These are phyloP conservation scores for Drosophila bocqueti DNA, from an alignment of 1,140 invertebrate genomes.

Conservation along the genomic window DNA sequence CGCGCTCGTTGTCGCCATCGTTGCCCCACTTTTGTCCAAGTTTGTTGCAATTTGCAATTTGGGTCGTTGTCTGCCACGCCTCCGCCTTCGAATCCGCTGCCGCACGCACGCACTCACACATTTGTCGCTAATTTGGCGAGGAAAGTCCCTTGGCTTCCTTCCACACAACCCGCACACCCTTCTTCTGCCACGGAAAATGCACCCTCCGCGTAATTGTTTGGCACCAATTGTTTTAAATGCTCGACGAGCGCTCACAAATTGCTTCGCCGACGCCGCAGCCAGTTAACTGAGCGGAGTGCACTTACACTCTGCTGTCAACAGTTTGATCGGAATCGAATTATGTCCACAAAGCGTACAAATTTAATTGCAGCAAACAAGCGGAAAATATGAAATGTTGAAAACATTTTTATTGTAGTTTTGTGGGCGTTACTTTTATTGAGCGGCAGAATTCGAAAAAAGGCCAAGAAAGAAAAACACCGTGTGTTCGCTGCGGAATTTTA, in stretches of 20 bases:
- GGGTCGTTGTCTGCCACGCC: constrained; percentile 50
- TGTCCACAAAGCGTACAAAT: not conserved
- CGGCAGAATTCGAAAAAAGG: too few species aligned
- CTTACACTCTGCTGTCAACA: constrained; percentile 40
- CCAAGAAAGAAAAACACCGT: too few species aligned
- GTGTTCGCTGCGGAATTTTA: too few species aligned
- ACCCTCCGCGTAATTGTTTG: constrained; percentile 68
- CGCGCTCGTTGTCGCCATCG: constrained; percentile 56
- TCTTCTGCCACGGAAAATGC: not conserved
- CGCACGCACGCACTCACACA: constrained; percentile 36
- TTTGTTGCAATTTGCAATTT: constrained; percentile 80
- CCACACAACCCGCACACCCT: constrained; percentile 7
- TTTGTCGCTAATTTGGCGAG: constrained; percentile 75
- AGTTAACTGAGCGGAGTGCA: constrained; percentile 49
- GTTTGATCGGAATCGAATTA: constrained; percentile 30
- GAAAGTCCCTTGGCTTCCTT: constrained; percentile 46
- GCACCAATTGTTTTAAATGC: constrained; percentile 81
- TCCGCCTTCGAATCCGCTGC: constrained; percentile 11
- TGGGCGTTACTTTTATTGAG: too few species aligned
- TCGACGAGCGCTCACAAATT: constrained; percentile 72
- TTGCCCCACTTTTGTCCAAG: constrained; percentile 61
- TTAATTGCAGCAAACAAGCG: not conserved
- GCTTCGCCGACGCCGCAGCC: constrained; percentile 51
- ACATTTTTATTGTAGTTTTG: not conserved
- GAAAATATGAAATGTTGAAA: not conserved